Base-by-base conservation (phyloP, 1,140 invertebrate species). In the Cotesia glomerata region DNA sequence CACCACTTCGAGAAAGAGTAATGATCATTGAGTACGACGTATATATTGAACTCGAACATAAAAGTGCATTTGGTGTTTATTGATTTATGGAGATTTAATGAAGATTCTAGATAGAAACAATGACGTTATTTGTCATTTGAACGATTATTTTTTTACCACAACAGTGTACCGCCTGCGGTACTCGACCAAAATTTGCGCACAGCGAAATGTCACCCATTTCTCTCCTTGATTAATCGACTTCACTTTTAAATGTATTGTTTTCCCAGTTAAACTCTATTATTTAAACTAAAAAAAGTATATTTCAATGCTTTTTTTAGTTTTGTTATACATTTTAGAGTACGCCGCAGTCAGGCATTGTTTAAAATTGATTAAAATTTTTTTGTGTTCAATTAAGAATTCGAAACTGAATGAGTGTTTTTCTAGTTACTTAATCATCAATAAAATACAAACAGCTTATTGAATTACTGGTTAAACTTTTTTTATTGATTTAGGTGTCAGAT, bases 141-240 rank as follows among this genome's bases (percentile, higher is more conserved):
- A 64, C 14, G 39, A n/a, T 34, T 49, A 49, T 49, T 49, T 51
- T 49, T 64, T n/a, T 34, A 49, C 39, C 62, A 49, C 39, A 45
- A 64, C 62, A 51, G 49, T 66, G n/a, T 11, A 52, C 34, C 13
- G 14, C 39, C 35, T n/a, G 13, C 64, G 11, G 49, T 14, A 54
- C 5, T 54, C 18, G 11, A 26, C 26, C 49, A 66, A 52, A 66
- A 52, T 14, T 66, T 66, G 54, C 14, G 9, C 16, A 26, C 1
- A 34, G n/a, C 18, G 14, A 66, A 66, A 49, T 26, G 45, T 66
- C 45, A 54, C n/a, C 11, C 64, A 18, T 66, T 66, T 66, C 18
- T 66, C 64, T 52, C 34, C 3, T 54, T 52, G 64, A 66, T 51
- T 52, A 66, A 52, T 66, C 9, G 64, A 26, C 13, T 16, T 13